A percentile compares a stretch with the other conserved stretches of the same genome.
Evolutionary conservation across 2,888 invertebrate species (phyloP).

Genomic region (Luffia ferchaultella): DNA sequence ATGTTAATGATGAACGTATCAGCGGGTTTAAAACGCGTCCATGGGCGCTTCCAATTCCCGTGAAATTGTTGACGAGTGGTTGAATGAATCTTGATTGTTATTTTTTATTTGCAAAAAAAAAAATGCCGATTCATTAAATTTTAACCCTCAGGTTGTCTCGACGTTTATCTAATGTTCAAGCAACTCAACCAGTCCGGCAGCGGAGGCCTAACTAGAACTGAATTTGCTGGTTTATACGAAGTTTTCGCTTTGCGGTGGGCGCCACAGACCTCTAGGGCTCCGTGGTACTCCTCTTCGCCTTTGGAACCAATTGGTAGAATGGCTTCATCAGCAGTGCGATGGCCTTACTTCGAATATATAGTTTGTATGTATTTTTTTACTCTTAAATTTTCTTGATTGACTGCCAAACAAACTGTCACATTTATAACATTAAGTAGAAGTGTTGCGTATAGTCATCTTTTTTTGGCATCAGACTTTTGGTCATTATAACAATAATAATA

Average conservation of each 20-base stretch:
- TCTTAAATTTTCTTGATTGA: too few relatives aligned
- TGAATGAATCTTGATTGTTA: too few relatives aligned
- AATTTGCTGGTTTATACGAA: constrained; percentile 77
- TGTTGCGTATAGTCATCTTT: too few relatives aligned
- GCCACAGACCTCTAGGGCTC: constrained; percentile 71
- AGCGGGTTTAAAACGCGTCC: too few relatives aligned
- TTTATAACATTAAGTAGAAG: too few relatives aligned
- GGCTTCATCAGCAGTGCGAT: constrained; percentile 69
- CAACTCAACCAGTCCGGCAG: constrained; percentile 74
- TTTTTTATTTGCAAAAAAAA: too few relatives aligned
- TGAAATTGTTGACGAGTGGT: too few relatives aligned
- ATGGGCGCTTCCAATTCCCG: too few relatives aligned
- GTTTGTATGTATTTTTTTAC: constrained; percentile 65
- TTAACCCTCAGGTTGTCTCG: constrained; percentile 64
- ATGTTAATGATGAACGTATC: too few relatives aligned
- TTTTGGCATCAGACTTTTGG: too few relatives aligned
- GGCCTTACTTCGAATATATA: constrained; percentile 77
- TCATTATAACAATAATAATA: too few relatives aligned
- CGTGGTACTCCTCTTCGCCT: constrained; percentile 72
- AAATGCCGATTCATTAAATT: background rate
- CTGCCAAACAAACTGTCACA: too few relatives aligned
- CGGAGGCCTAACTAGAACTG: constrained; percentile 73
- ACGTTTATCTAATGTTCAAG: constrained; percentile 83
- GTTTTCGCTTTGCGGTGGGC: constrained; percentile 79
- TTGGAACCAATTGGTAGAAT: constrained; percentile 69